Conservation (phyloP, 2,113 vertebrate genomes). For the Cervus canadensis region DNA sequence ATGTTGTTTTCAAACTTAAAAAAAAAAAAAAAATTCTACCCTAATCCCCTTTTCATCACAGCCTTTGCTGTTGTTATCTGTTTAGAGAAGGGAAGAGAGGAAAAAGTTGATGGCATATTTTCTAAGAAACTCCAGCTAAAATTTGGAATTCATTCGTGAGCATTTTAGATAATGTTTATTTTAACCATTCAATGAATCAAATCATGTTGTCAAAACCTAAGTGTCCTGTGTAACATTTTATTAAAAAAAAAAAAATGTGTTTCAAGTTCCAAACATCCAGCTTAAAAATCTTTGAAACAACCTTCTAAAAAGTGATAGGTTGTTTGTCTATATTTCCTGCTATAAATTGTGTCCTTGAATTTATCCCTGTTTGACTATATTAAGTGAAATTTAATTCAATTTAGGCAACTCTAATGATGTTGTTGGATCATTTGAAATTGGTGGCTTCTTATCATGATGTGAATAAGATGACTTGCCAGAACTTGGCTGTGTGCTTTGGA, state of each 20-base stretch:
- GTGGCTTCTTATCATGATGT: constrained; percentile 95
- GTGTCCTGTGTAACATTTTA: not conserved
- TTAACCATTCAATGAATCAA: not conserved
- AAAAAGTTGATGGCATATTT: not conserved
- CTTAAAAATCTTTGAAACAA: not conserved
- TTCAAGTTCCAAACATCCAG: not conserved
- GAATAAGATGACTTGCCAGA: constrained; percentile 99
- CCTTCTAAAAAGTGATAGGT: not conserved
- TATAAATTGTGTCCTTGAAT: constrained; percentile 13
- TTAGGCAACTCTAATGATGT: constrained; percentile 92
- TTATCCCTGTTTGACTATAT: not conserved
- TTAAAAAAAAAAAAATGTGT: not conserved
- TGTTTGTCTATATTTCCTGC: not conserved
- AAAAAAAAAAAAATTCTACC: not conserved
- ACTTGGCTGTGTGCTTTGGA: constrained; percentile 97
- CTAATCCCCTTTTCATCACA: not conserved
- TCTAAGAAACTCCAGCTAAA: not conserved
- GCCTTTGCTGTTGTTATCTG: not conserved
- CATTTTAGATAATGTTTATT: not conserved
- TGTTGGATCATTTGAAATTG: constrained; percentile 95
- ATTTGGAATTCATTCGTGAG: not conserved
- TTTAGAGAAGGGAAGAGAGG: not conserved
- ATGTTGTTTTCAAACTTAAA: not conserved
- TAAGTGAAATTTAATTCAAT: constrained; percentile 60
- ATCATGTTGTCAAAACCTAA: not conserved